Evolutionary conservation across 2,797 vertebrate species (phyloP), one percentile per base, ranked within the genome.

Genomic region (Allobates femoralis): DNA sequence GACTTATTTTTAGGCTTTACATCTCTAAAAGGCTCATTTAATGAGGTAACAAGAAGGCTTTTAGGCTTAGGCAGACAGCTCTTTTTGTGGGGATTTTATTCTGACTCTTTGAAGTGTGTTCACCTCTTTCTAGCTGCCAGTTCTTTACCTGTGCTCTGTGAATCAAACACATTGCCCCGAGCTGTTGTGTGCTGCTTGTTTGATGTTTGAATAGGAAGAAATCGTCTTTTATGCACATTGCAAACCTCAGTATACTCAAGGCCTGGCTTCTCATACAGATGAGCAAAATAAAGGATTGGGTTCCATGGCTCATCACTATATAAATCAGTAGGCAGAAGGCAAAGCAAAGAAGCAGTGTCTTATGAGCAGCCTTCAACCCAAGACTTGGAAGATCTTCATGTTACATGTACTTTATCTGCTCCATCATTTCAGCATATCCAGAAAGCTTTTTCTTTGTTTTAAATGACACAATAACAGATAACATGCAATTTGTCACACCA

Each of bases 121-220:
- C 66, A 62, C 76, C 76, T 80, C 66, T 62, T 23, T 79, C 14
- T 32, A 46, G 34, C 53, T 79, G 23, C 32, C 53, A 62, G 26
- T 60, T 85, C 28, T 85, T 4, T 77, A 80, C 84, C 77, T 85
- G 77, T 12, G 34, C 58, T 76, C 51, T 69, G 50, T 14, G 34
- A 55, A 79, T 71, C 75, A 67, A 28, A 56, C 46, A 69, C 30
- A 51, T 51, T 84, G 73, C 51, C 62, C 62, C 53, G 10, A 67
- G 76, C 74, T 58, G 50, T 85, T 85, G 50, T 71, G 51, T 37
- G 12, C n/a, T 32, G 12, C 12, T 37, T 74, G 67, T 50, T 80
- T 85, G 84, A 80, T 80, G 77, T 80, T 51, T 32, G 67, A 55
- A 74, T 62, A 79, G 37, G 28, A 32, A 85, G 46, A 56, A 78